Evolutionary conservation across 2,888 invertebrate genomes (phyloP).

Genomic region (Ischnura elegans): DNA sequence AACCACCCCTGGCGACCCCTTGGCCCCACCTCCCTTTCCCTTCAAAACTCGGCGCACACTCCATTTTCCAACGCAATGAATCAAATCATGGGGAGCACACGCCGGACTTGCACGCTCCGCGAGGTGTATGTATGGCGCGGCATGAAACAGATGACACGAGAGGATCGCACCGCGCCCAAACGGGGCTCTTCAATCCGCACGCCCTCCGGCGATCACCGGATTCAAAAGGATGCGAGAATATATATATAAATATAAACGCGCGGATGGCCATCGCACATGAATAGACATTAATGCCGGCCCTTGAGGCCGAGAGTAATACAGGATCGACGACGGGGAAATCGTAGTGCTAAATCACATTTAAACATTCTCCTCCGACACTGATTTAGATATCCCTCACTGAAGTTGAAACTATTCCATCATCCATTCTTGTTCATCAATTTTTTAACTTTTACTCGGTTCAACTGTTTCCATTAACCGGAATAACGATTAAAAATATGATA

Average conservation of each 20-base stretch:
- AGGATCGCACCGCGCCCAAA: background rate
- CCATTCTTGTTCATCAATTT: too few relatives aligned
- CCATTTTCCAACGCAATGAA: constrained; percentile 62
- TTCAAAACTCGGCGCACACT: constrained; percentile 8
- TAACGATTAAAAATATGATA: too few relatives aligned
- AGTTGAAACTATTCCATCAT: too few relatives aligned
- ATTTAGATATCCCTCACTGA: background rate
- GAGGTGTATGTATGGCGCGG: background rate
- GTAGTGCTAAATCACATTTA: background rate
- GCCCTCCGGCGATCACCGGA: background rate
- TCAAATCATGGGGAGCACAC: constrained; percentile 49
- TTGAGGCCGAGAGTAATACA: background rate
- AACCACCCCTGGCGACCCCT: background rate
- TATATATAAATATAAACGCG: background rate
- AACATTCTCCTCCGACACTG: background rate
- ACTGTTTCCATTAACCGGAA: too few relatives aligned
- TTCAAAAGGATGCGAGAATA: background rate
- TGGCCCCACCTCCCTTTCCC: background rate
- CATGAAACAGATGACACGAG: constrained; percentile 49
- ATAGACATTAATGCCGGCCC: background rate
- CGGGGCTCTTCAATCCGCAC: background rate
- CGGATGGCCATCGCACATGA: background rate
- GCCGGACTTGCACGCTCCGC: constrained; percentile 47
- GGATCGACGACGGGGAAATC: background rate
- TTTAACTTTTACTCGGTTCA: too few relatives aligned